Base-by-base conservation (phyloP, 2,888 invertebrate genomes). In the Gibbula magus region DNA sequence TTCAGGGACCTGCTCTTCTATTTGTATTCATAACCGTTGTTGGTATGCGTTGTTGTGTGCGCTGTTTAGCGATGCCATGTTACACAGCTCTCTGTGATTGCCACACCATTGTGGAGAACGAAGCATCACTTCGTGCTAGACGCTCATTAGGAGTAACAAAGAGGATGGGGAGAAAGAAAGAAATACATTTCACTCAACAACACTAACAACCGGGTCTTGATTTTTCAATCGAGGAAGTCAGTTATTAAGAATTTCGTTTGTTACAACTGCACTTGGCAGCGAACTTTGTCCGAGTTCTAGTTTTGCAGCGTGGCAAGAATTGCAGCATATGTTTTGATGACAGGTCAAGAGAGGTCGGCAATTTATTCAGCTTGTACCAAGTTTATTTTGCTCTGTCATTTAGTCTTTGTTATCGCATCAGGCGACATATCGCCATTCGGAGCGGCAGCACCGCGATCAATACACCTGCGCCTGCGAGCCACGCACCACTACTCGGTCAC, bases 1-100 rank as follows among this genome's bases (percentile, higher is more conserved):
- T 22, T n/a, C 16, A 51, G 78, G 67, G 78, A 78, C 52, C 52
- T 70, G 29, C 45, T 52, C 67, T 78, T 67, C 52, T 51, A 78
- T 78, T 67, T 78, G 78, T 78, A 67, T 78, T 78, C 78, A 78
- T 78, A 78, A 78, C 39, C 61, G 61, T 32, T 61, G 29, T 61
- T 32, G 25, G 61, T 61, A 45, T 45, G 25, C 67, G 67, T 35
- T 67, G 35, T 51, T 74, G 51, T 51, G 45, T 51, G 25, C 51
- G 45, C 74, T 20, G 39, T 74, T 25, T 25, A 39, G 51, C 74
- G 39, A 74, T 45, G 74, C 74, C 74, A 52, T 51, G 22, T 39
- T 45, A 51, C n/a, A 39, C 7, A 13, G 39, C 51, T 74, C 45
- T 51, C 25, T 45, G 25, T 51, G 74, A 74, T 74, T 74, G 51